These are phyloP conservation scores for Caprella mutica DNA, from an alignment of 2,888 invertebrate genomes.

Conservation along the genomic window DNA sequence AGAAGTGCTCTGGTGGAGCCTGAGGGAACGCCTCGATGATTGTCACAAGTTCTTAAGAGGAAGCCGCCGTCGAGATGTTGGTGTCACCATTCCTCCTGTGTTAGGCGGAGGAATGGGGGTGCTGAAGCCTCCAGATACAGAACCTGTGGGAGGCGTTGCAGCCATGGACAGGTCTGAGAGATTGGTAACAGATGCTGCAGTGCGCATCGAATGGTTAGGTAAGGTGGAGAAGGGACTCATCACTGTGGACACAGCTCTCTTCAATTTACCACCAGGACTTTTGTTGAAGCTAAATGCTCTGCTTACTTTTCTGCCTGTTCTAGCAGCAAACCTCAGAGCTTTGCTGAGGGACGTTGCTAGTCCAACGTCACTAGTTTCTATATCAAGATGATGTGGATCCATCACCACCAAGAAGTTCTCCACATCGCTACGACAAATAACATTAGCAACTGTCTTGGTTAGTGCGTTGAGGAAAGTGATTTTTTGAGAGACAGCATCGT, in stretches of 20 bases:
- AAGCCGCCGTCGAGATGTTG: neutral
- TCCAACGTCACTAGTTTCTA: slow-evolving; percentile 75
- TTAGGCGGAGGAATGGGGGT: neutral
- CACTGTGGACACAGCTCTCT: slow-evolving; percentile 87
- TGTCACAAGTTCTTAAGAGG: slow-evolving; percentile 8
- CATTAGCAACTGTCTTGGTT: slow-evolving; percentile 82
- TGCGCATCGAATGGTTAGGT: slow-evolving; percentile 27
- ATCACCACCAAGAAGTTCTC: slow-evolving; percentile 66
- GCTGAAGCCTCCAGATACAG: no score
- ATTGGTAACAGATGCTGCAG: slow-evolving; percentile 31
- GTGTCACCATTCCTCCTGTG: slow-evolving; percentile 5
- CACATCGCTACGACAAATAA: slow-evolving; percentile 81
- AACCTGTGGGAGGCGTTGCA: neutral
- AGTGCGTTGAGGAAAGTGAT: slow-evolving; percentile 65
- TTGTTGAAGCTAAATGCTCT: slow-evolving; percentile 91
- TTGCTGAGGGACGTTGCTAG: slow-evolving; percentile 70
- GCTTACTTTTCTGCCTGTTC: slow-evolving; percentile 44
- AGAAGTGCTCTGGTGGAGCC: no score
- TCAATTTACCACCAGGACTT: slow-evolving; percentile 82
- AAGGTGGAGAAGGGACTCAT: slow-evolving; percentile 55
- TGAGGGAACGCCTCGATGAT: slow-evolving; percentile 11
- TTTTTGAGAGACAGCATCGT: slow-evolving; percentile 66
- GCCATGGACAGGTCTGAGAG: slow-evolving; percentile 17
- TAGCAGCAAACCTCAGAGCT: slow-evolving; percentile 57
- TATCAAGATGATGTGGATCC: slow-evolving; percentile 70